Base-by-base conservation (phyloP, 2,888 invertebrate genomes). In the Agapostemon virescens region DNA sequence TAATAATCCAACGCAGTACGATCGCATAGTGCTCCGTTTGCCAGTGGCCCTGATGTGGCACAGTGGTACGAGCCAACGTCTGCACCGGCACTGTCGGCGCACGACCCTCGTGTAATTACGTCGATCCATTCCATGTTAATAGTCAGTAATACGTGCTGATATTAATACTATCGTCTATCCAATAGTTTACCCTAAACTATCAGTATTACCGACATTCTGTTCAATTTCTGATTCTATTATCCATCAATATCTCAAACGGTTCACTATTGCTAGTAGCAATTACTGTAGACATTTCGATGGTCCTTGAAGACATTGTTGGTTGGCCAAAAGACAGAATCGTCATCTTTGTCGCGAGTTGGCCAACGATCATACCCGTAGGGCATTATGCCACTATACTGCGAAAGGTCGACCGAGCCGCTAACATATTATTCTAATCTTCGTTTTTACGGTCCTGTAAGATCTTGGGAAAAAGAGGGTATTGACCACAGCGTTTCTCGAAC, bases 131-230 rank as follows among this genome's bases (percentile, higher is more conserved):
- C 84, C 74, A 69, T 81, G 83, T 85, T 86, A 88, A 89, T 85
- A 86, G 87, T 84, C 83, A 82, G 86, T 89, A 85, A 87, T 87
- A 83, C 81, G 83, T 79, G 77, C 76, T 83, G 71, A 83, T 86
- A 86, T 86, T 86, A 88, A 84, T 81, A 70, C 81, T 73, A 64
- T 58, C 49, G 23, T 58, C 76, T 72, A 79, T 79, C 68, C 67
- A 45, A 76, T 61, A 78, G 77, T 87, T 87, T 77, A 82, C 66
- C 76, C 73, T 74, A 83, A 85, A 80, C 86, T 38, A 40, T 17
- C 68, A 61, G 26, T 64, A 68, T 38, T 55, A 52, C 69, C 75
- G 81, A 86, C 78, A 77, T 77, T 52, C 68, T 36, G 38, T 26
- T 30, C 40, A 66, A 77, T 74, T 71, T 45, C 74, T 52, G 23